Conservation (phyloP, 2,113 vertebrate species). For the Cottus gobio region DNA sequence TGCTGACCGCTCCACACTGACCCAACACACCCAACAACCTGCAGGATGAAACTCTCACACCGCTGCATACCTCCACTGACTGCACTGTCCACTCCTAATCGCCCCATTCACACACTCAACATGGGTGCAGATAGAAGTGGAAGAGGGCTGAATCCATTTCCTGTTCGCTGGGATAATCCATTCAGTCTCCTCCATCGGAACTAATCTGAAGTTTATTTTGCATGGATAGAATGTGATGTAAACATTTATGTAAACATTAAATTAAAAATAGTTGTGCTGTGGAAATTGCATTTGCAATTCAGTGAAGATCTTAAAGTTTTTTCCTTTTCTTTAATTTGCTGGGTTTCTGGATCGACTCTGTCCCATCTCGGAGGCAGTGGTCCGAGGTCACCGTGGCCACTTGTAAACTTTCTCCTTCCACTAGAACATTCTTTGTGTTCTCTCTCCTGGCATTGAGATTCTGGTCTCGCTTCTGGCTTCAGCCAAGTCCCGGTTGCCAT, state of each 20-base stretch:
- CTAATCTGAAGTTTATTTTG: slow-evolving; percentile 24
- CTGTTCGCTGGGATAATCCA: slow-evolving; percentile 26
- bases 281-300: no score
- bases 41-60: slow-evolving; percentile 63
- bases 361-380: slow-evolving; percentile 29
- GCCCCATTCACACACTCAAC: slow-evolving; percentile 60
- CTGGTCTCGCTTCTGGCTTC: slow-evolving; percentile 83
- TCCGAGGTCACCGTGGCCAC: slow-evolving; percentile 67
- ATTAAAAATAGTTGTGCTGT: not conserved
- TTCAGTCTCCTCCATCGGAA: slow-evolving; percentile 12
- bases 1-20: slow-evolving; percentile 89
- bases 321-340: slow-evolving; percentile 23
- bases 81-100: slow-evolving; percentile 57
- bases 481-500: slow-evolving; percentile 83
- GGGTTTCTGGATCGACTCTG: slow-evolving; percentile 44
- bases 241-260: not conserved
- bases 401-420: slow-evolving; percentile 79
- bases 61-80: slow-evolving; percentile 70
- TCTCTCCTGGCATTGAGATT: slow-evolving; percentile 83
- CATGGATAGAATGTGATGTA: not conserved
- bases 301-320: not conserved
- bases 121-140: slow-evolving; percentile 29
- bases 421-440: slow-evolving; percentile 74
- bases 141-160: slow-evolving; percentile 46
- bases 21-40: slow-evolving; percentile 78